These are phyloP conservation scores for Bubo bubo DNA, from an alignment of 2,113 vertebrate species.

Conservation along the genomic window DNA sequence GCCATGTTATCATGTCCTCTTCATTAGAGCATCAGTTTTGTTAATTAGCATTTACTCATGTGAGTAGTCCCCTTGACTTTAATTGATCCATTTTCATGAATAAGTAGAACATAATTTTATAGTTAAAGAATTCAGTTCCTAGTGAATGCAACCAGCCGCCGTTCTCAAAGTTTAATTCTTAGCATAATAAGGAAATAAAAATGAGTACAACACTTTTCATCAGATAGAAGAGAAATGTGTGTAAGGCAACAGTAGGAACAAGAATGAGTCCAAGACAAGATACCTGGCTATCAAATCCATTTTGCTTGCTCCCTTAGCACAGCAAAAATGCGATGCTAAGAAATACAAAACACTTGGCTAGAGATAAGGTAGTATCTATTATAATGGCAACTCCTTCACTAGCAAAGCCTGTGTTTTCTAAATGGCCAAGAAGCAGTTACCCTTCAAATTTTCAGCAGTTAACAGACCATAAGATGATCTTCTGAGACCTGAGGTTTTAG, in stretches of 20 bases:
- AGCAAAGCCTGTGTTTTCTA: neutral
- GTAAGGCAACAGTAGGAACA: neutral
- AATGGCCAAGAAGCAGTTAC: neutral
- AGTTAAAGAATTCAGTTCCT: constrained; percentile 35
- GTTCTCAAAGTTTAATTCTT: constrained; percentile 21
- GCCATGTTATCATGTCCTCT: constrained; percentile 57
- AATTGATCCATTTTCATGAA: constrained; percentile 65
- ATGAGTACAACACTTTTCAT: constrained; percentile 14
- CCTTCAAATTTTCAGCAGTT: neutral
- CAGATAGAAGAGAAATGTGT: neutral
- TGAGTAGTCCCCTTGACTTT: constrained; percentile 66
- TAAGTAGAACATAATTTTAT: constrained; percentile 54
- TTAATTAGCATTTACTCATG: constrained; percentile 67
- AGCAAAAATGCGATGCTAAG: neutral
- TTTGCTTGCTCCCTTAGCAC: neutral
- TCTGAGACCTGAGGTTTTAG: constrained; percentile 38
- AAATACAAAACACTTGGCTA: neutral
- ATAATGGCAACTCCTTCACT: neutral
- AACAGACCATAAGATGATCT: neutral
- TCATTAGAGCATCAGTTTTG: constrained; percentile 58
- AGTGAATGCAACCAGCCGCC: neutral
- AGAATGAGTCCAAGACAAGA: neutral
- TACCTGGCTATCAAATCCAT: neutral
- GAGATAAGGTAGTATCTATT: neutral
- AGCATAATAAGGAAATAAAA: constrained; percentile 48